A percentile compares a stretch with the other conserved stretches of the same genome.
phyloP scores from a whole-genome alignment of 2,888 invertebrate genomes.

The Eristalinus aeneus region DNA sequence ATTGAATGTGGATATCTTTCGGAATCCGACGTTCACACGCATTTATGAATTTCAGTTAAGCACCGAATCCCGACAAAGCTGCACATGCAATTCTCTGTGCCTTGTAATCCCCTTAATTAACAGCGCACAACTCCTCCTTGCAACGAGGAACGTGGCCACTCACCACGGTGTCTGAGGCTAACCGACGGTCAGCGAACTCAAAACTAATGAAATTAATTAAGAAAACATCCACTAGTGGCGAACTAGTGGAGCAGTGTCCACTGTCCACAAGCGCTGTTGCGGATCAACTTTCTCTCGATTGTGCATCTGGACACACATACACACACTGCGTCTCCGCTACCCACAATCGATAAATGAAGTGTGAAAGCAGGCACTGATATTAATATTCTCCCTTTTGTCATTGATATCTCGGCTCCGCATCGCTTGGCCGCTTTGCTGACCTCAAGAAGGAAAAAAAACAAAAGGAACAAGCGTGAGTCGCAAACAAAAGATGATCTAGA shows the following conservation, averaged over 20 bases:
- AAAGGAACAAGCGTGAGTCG: background rate
- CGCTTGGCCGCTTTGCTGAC: background rate
- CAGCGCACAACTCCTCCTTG: background rate
- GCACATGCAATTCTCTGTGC: background rate
- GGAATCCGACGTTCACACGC: background rate
- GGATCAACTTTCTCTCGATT: constrained; percentile 30
- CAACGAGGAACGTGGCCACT: background rate
- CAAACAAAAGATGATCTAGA: constrained; percentile 2
- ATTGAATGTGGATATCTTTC: constrained; percentile 26
- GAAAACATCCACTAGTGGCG: background rate
- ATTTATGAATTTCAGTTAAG: constrained; percentile 19
- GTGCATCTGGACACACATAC: background rate
- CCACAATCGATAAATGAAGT: constrained; percentile 39
- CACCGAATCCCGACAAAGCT: background rate
- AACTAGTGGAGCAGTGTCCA: background rate
- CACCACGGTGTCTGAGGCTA: background rate
- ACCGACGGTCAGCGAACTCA: constrained; percentile 19
- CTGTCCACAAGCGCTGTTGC: background rate
- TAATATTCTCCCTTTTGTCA: constrained; percentile 41
- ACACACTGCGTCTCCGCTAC: background rate
- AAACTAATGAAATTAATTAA: constrained; percentile 34
- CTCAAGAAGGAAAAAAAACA: background rate
- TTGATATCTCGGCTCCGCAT: constrained; percentile 17
- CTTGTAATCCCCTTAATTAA: constrained; percentile 21
- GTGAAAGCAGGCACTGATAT: constrained; percentile 41